Percentiles rank a stretch among this genome's conserved stretches.
Conservation (phyloP, 1,140 invertebrate species). For the Cydia pomonella region DNA sequence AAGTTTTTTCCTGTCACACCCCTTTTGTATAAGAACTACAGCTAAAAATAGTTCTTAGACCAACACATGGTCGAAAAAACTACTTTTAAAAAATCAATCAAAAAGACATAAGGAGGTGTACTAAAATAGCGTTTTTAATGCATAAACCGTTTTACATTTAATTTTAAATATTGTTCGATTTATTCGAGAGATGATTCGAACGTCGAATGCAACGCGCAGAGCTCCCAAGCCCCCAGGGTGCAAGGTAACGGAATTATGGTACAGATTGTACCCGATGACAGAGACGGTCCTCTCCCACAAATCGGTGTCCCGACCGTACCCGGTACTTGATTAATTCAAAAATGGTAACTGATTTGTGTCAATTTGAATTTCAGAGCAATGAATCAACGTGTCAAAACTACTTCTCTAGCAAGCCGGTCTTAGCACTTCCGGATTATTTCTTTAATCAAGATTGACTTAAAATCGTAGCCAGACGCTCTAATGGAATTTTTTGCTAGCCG, state of each 20-base stretch:
- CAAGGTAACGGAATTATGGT: slow-evolving; percentile 32
- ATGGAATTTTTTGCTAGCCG: not conserved
- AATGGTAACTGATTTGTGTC: slow-evolving; percentile 7
- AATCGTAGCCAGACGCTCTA: not conserved
- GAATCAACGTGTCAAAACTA: slow-evolving; percentile 2
- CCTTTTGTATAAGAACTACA: too few species aligned
- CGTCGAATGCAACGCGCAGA: slow-evolving; percentile 1
- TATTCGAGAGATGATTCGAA: not conserved
- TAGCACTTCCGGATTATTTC: not conserved
- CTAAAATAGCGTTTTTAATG: slow-evolving; percentile 28
- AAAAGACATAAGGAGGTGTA: too few species aligned
- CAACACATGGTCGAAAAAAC: too few species aligned
- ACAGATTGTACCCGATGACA: slow-evolving; percentile 12
- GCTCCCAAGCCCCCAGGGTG: slow-evolving; percentile 23
- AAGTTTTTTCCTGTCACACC: too few species aligned
- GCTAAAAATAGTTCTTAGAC: too few species aligned
- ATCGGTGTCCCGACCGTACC: not conserved
- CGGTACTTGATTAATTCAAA: not conserved
- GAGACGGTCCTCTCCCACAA: slow-evolving; percentile 14
- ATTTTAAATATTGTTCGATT: slow-evolving; percentile 8
- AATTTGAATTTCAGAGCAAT: slow-evolving; percentile 29
- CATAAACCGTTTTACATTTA: not conserved
- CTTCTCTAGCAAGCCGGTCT: not conserved
- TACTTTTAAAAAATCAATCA: slow-evolving; percentile 17
- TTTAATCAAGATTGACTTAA: slow-evolving; percentile 10